Base-by-base conservation (phyloP, 2,113 vertebrate genomes). In the Polypterus senegalus region DNA sequence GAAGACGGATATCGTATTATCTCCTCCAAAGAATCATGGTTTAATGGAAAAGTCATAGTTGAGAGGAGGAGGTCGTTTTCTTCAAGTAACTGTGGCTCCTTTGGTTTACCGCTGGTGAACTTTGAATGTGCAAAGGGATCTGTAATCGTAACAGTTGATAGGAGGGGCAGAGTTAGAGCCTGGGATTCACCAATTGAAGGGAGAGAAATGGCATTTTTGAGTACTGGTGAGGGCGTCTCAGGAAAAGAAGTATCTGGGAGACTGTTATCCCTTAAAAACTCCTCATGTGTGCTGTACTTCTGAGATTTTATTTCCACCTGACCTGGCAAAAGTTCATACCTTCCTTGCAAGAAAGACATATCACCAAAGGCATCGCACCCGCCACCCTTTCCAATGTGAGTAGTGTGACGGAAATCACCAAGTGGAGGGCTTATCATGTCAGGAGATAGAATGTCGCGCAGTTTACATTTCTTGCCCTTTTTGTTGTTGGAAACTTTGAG, bases 341-440 rank as follows among this genome's bases (percentile, higher is more conserved):
- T 97, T 8, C 96, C 96, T 69, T 99, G 93, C 45, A 99, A 85
- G 76, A 99, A 99, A 27, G 96, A 97, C 78, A 99, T 97, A 61
- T 99, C 96, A 11, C 96, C 96, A 4, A 99, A 99, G 61, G 94
- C 85, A 2, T 99, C 96, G 6, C 91, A 87, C 62, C 91, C 88
- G 9, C 96, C 96, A 1, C 92, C 96, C 67, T 87, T 92, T 56
- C 96, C 96, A 7, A 99, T 99, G 71, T 99, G 96, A 69, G 97
- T 90, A 46, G 96, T 99, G 73, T 99, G 96, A 27, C 96, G 94
- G 67, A 99, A 99, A 77, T 98, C 96, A 55, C 96, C 96, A 0
- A 98, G 86, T 3, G 96, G 96, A 3, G 96, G 96, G 60, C 96
- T 98, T 64, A 98, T 98, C 92, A 98, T 94, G 70, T 98, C 96